Conservation (phyloP, 2,888 invertebrate species). For the Graphium colonna region DNA sequence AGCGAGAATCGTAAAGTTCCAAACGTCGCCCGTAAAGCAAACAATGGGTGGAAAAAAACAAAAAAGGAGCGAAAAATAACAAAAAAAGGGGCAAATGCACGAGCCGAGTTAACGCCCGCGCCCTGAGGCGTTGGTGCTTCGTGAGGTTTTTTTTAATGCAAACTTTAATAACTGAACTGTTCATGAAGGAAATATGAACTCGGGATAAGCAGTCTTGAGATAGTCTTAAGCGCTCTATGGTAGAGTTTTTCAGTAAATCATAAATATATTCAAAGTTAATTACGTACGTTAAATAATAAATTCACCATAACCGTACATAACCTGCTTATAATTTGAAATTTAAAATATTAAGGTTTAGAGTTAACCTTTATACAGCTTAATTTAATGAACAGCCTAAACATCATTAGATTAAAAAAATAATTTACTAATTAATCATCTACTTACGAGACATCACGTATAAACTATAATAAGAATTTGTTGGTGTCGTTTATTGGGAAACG, state of each 20-base stretch:
- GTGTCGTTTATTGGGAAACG: slow-evolving; percentile 11
- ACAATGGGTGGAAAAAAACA: slow-evolving; percentile 71
- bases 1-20: slow-evolving; percentile 73
- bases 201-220: not conserved
- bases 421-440: too few relatives aligned
- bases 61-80: slow-evolving; percentile 46
- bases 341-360: not conserved
- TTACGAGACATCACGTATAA: slow-evolving; percentile 13
- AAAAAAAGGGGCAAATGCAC: slow-evolving; percentile 40
- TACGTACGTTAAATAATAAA: too few relatives aligned
- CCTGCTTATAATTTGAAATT: too few relatives aligned
- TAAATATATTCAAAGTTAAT: not conserved
- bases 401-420: too few relatives aligned
- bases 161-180: slow-evolving; percentile 17
- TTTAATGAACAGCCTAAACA: too few relatives aligned
- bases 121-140: slow-evolving; percentile 42
- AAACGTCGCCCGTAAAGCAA: slow-evolving; percentile 70
- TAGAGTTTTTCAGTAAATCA: not conserved
- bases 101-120: slow-evolving; percentile 48
- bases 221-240: not conserved
- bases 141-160: slow-evolving; percentile 21
- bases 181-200: not conserved
- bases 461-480: slow-evolving; percentile 11
- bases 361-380: not conserved
- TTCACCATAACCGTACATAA: too few relatives aligned